phyloP scores from a whole-genome alignment of 2,113 vertebrate genomes.

The Lipotes vexillifer region DNA sequence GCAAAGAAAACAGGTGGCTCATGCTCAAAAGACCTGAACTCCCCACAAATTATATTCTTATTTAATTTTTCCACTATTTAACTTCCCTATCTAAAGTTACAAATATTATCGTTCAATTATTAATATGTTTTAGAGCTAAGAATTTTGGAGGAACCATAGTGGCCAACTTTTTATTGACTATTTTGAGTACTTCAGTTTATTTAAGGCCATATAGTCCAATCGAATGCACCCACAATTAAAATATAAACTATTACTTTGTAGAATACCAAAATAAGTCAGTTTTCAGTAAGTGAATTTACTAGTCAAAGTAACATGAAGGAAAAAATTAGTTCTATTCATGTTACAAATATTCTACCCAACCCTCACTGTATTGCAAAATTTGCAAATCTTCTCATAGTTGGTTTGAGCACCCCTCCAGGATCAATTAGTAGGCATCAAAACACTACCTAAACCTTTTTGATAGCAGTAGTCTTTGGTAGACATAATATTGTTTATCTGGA shows the following conservation, averaged over 20 bases:
- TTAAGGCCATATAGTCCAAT: neutral
- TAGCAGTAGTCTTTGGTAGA: neutral
- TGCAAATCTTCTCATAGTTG: neutral
- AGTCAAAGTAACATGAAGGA: neutral
- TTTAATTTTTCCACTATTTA: neutral
- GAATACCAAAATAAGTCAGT: neutral
- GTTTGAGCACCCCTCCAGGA: fast-evolving
- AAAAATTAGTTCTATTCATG: neutral
- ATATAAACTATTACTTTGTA: neutral
- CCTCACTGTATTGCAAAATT: neutral
- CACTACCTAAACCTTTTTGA: neutral
- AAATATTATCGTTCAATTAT: neutral
- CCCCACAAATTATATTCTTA: neutral
- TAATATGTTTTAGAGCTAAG: neutral
- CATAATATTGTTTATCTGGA: neutral
- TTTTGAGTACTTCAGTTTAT: neutral
- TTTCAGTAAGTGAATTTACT: neutral
- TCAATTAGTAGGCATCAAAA: neutral
- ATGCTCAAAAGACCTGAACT: neutral
- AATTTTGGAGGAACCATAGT: neutral
- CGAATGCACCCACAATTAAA: neutral
- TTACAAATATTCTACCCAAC: neutral
- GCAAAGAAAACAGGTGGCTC: neutral
- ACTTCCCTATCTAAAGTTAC: neutral
- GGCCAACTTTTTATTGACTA: neutral